Base-by-base conservation (phyloP, 2,797 vertebrate species). In the Ctenopoma kingsleyae region DNA sequence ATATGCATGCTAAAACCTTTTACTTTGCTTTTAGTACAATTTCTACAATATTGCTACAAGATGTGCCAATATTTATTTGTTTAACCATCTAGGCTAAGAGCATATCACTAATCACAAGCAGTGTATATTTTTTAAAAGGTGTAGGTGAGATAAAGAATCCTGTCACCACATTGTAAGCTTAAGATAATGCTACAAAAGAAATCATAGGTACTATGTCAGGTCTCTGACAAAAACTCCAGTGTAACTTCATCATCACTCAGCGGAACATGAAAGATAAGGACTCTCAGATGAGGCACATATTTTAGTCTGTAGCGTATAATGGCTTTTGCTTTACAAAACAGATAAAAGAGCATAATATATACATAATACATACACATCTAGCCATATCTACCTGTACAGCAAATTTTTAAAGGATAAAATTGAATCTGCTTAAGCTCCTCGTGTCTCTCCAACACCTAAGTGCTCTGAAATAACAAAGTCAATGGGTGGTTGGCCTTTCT, bases 381-480 rank as follows among this genome's bases (percentile, higher is more conserved):
- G 48, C 35, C 32, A 54, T 25, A 67, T 36, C 19, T 47, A 56
- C 16, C 9, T 51, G 19, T 36, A 57, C 8, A 53, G 48, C 27
- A 50, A 2, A 64, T 76, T 78, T 32, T 47, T 59, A 56, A 65
- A 40, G 53, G 17, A 56, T 50, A 12, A 66, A 63, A 55, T 11
- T 3, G 32, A 60, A 10, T 64, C 38, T 60, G 30, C 20, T 61
- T 10, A 51, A 53, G 50, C 46, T 57, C 27, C 17, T 58, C 12
- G 13, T 53, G 48, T 63, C 50, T 40, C 61, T 74, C 49, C 22
- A 59, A 46, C 36, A 70, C 55, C 32, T 23, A 49, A 59, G 65
- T 79, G 56, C 76, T 71, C 53, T 71, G 74, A 81, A 86, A 87
- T 81, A 86, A 80, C 32, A 1, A 67, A 74, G 74, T 61, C 58